These are phyloP conservation scores for Proctacanthus coquilletti DNA, from an alignment of 1,140 invertebrate genomes.

Conservation along the genomic window DNA sequence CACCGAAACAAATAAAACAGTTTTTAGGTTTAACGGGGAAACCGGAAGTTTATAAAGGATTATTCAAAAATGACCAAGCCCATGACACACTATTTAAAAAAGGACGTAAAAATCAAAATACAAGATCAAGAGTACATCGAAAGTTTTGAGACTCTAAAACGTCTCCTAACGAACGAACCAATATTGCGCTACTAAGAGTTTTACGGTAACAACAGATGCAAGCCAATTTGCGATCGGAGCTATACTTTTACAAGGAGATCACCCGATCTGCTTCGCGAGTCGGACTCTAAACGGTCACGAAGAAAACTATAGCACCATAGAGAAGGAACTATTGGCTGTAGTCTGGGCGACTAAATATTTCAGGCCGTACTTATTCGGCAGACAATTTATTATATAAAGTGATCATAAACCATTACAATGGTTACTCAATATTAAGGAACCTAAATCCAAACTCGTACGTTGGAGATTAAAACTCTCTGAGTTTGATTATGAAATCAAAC, in stretches of 20 bases:
- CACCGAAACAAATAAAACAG: background rate
- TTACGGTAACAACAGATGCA: conserved; percentile 6
- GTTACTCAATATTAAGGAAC: conserved; percentile 32
- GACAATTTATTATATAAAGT: conserved; percentile 32
- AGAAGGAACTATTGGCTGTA: conserved; percentile 30
- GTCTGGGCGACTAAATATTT: conserved; percentile 30
- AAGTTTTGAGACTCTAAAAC: conserved; percentile 9
- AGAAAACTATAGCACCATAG: conserved; percentile 23
- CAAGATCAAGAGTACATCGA: background rate
- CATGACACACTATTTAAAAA: background rate
- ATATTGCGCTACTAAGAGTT: conserved; percentile 9
- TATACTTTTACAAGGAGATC: conserved; percentile 8
- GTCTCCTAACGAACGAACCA: conserved; percentile 5
- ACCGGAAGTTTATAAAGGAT: background rate
- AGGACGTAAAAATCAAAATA: background rate
- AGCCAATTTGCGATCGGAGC: conserved; percentile 5
- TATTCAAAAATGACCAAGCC: background rate
- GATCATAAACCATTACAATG: conserved; percentile 35
- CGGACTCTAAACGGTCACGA: conserved; percentile 20
- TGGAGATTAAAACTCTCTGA: conserved; percentile 31
- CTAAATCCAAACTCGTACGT: conserved; percentile 24
- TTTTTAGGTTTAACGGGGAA: background rate
- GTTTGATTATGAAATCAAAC: conserved; percentile 29
- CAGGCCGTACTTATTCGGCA: conserved; percentile 31
- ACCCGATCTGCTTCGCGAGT: conserved; percentile 27